Percentiles rank a stretch among this genome's conserved stretches.
Conservation (phyloP, 2,113 vertebrate species). For the Indicator maculatus region DNA sequence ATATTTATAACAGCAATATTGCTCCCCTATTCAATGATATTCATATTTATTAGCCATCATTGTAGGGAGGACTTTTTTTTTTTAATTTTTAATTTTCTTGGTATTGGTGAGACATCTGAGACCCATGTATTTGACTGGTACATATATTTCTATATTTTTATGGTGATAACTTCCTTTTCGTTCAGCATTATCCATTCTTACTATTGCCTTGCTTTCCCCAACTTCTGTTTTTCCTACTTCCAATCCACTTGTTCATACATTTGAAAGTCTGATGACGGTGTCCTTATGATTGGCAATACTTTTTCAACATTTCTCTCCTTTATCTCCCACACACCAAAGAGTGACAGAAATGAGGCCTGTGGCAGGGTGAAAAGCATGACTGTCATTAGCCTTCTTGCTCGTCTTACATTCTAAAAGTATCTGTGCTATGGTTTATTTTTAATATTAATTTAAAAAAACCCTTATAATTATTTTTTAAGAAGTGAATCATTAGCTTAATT, state of each 20-base stretch:
- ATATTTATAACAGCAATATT: background rate
- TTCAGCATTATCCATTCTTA: background rate
- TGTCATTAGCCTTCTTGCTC: background rate
- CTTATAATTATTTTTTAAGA: background rate
- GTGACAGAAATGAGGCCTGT: fast-evolving
- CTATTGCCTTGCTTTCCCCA: background rate
- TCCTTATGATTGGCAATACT: background rate
- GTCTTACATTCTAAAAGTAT: background rate
- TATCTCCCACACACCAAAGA: background rate
- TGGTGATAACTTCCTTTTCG: background rate
- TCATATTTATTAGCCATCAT: background rate
- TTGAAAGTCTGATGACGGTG: background rate
- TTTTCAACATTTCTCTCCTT: background rate
- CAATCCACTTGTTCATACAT: background rate
- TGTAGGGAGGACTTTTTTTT: background rate
- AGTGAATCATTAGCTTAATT: background rate
- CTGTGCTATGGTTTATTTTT: background rate
- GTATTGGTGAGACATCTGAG: background rate
- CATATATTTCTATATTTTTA: background rate
- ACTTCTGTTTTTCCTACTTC: background rate
- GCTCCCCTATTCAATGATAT: background rate
- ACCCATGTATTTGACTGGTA: background rate
- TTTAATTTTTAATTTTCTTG: background rate
- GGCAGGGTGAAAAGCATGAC: fast-evolving
- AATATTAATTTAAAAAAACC: background rate